Evolutionary conservation across 2,113 vertebrate species (phyloP).

Genomic region (Salminus brasiliensis): DNA sequence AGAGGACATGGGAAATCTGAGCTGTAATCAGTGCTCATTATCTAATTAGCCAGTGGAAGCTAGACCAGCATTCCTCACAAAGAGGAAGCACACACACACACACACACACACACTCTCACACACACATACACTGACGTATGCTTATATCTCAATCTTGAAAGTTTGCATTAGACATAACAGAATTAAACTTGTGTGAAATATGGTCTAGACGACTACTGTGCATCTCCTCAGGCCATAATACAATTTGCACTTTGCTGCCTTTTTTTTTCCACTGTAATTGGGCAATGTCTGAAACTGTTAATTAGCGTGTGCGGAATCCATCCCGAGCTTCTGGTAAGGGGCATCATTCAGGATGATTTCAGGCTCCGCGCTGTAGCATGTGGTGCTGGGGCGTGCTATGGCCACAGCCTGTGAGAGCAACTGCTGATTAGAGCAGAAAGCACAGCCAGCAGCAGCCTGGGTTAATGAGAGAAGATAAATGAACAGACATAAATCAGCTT

Average conservation of each 20-base stretch:
- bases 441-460: conserved; percentile 66
- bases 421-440: conserved; percentile 68
- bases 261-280: conserved; percentile 22
- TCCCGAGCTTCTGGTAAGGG: conserved; percentile 1
- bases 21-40: conserved; percentile 73
- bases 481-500: conserved; percentile 57
- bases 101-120: conserved; percentile 14
- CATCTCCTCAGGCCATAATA: conserved; percentile 11
- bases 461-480: conserved; percentile 64
- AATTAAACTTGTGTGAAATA: conserved; percentile 15
- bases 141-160: not conserved
- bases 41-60: conserved; percentile 75
- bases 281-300: conserved; percentile 19
- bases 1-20: conserved; percentile 57
- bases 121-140: too few species aligned
- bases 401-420: conserved; percentile 48
- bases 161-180: not conserved
- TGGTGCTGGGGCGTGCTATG: conserved; percentile 40
- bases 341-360: conserved; percentile 9
- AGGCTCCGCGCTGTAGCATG: conserved; percentile 47
- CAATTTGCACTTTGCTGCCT: conserved; percentile 28
- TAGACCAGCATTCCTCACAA: conserved; percentile 60
- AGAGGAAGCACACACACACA: conserved; percentile 8
- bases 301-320: conserved; percentile 15
- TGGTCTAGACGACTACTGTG: not conserved